Evolutionary conservation across 2,113 vertebrate species (phyloP).

Genomic region (Lethenteron camtschaticum): DNA sequence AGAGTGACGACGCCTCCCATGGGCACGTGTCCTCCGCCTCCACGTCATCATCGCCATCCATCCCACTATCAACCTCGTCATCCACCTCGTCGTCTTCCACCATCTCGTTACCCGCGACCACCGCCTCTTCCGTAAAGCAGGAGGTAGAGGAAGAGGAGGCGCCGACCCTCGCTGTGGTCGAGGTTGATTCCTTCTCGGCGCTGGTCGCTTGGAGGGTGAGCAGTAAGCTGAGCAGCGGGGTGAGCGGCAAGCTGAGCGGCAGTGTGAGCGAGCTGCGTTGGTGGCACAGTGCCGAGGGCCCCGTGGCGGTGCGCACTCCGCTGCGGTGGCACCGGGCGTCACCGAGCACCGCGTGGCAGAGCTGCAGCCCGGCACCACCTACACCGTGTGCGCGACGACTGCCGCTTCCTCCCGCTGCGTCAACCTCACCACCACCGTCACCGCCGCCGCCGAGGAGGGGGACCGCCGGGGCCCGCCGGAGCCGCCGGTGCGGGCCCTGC

Average conservation of each 20-base stretch:
- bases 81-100: too few relatives aligned
- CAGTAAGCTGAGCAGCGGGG: neutral
- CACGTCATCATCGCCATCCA: slow-evolving; percentile 19
- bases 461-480: neutral
- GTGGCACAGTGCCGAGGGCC: too few relatives aligned
- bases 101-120: too few relatives aligned
- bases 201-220: neutral
- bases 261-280: too few relatives aligned
- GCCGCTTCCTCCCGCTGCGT: slow-evolving; percentile 71
- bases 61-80: too few relatives aligned
- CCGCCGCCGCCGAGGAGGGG: slow-evolving; percentile 16
- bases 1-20: slow-evolving; percentile 72
- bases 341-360: slow-evolving; percentile 87
- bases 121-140: too few relatives aligned
- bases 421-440: slow-evolving; percentile 68
- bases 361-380: slow-evolving; percentile 71
- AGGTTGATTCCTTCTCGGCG: neutral
- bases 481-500: too few relatives aligned
- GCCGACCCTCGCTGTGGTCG: slow-evolving; percentile 29
- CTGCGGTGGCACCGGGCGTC: slow-evolving; percentile 27
- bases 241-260: too few relatives aligned
- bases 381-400: slow-evolving; percentile 78
- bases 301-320: too few relatives aligned
- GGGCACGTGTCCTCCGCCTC: slow-evolving; percentile 88
- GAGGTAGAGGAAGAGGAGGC: slow-evolving; percentile 44